A percentile compares a stretch with the other conserved stretches of the same genome.
Conservation (phyloP, 2,113 vertebrate genomes). For the Dissostichus mawsoni region DNA sequence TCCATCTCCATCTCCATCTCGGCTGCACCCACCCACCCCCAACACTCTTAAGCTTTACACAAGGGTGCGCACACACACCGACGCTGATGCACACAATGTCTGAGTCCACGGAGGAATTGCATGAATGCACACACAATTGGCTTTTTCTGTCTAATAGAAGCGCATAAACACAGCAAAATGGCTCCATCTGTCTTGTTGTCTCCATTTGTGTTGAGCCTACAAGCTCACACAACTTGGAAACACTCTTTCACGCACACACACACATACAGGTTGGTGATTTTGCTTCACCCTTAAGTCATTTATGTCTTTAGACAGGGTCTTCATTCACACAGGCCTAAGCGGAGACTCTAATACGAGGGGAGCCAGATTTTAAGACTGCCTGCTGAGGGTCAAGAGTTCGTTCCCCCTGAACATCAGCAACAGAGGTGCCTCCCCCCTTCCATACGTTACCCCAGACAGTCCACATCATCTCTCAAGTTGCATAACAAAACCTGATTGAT, state of each 20-base stretch:
- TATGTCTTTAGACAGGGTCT: constrained; percentile 61
- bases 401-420: constrained; percentile 11
- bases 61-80: constrained; percentile 38
- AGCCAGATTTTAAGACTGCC: constrained; percentile 40
- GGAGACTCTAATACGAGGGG: constrained; percentile 27
- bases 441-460: constrained; percentile 35
- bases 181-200: constrained; percentile 27
- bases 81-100: constrained; percentile 20
- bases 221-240: constrained; percentile 9
- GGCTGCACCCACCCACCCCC: background rate
- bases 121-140: constrained; percentile 41
- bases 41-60: constrained; percentile 33
- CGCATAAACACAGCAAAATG: constrained; percentile 43
- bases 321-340: constrained; percentile 45
- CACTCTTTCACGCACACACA: background rate
- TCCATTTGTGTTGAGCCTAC: constrained; percentile 7
- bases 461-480: constrained; percentile 50
- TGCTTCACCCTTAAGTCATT: constrained; percentile 54
- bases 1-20: constrained; percentile 54
- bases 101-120: constrained; percentile 45
- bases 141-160: constrained; percentile 55
- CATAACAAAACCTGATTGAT: constrained; percentile 67
- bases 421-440: constrained; percentile 14
- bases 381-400: constrained; percentile 65
- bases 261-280: constrained; percentile 15